Percentiles rank a stretch among this genome's conserved stretches.
These are phyloP conservation scores for Campylomormyrus numenius DNA, from an alignment of 2,113 vertebrate genomes.

Conservation along the genomic window DNA sequence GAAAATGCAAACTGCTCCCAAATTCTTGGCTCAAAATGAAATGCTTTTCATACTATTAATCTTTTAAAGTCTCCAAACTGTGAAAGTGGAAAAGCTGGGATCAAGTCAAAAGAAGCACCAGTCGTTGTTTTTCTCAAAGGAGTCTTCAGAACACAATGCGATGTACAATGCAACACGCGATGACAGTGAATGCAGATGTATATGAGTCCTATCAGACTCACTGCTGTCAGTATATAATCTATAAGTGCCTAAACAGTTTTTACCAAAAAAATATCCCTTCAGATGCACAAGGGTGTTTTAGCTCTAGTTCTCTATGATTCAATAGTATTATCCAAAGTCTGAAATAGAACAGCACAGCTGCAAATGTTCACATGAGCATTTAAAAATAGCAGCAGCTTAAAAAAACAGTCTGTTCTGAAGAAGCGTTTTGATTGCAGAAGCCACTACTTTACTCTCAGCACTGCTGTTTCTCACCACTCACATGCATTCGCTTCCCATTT, in stretches of 20 bases:
- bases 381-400: background rate
- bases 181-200: background rate
- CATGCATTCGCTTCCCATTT: background rate
- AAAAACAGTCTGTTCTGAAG: background rate
- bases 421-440: background rate
- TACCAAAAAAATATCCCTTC: background rate
- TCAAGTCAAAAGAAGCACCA: background rate
- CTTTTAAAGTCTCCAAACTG: slow-evolving; percentile 28
- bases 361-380: background rate
- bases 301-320: background rate
- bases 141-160: background rate
- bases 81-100: background rate
- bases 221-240: background rate
- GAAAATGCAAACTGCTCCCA: background rate
- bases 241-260: background rate
- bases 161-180: background rate
- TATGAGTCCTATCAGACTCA: background rate
- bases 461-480: background rate
- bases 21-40: background rate
- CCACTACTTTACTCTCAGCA: background rate
- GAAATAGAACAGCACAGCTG: background rate
- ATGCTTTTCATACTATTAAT: slow-evolving; percentile 9
- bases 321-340: background rate
- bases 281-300: background rate
- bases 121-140: background rate